Conservation (phyloP, 1,140 invertebrate species). For the Sweltsa coloradensis region DNA sequence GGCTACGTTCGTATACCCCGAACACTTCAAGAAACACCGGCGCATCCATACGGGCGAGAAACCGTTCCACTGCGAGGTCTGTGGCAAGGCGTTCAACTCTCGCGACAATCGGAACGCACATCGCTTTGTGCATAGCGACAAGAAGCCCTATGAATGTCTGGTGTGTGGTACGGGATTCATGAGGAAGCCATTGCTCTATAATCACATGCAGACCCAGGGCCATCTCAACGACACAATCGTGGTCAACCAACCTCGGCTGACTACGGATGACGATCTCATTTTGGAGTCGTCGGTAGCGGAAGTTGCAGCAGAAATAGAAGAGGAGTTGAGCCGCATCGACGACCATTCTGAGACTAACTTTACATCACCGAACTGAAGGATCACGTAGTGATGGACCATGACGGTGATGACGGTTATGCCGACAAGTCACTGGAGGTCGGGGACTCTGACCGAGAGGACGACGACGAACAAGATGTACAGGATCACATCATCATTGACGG, state of each 20-base stretch:
- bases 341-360: conserved; percentile 29
- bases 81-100: conserved; percentile 73
- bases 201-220: conserved; percentile 58
- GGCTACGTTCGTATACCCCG: conserved; percentile 70
- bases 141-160: conserved; percentile 74
- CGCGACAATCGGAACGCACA: conserved; percentile 76
- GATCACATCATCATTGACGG: conserved; percentile 40
- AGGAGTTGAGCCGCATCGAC: conserved; percentile 34
- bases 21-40: conserved; percentile 72
- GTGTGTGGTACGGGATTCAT: conserved; percentile 71
- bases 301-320: conserved; percentile 27
- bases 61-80: conserved; percentile 69
- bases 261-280: conserved; percentile 39
- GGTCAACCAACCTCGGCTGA: conserved; percentile 60
- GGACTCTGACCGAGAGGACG: conserved; percentile 26
- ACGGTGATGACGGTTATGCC: conserved; percentile 25
- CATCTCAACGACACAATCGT: conserved; percentile 67
- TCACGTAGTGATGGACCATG: conserved; percentile 36
- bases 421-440: conserved; percentile 17
- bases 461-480: conserved; percentile 30
- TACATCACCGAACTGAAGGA: conserved; percentile 41
- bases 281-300: conserved; percentile 29
- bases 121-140: conserved; percentile 70
- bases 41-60: conserved; percentile 68
- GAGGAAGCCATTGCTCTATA: conserved; percentile 64